phyloP scores from a whole-genome alignment of 2,888 invertebrate species.

The Sinohyriopsis cumingii region DNA sequence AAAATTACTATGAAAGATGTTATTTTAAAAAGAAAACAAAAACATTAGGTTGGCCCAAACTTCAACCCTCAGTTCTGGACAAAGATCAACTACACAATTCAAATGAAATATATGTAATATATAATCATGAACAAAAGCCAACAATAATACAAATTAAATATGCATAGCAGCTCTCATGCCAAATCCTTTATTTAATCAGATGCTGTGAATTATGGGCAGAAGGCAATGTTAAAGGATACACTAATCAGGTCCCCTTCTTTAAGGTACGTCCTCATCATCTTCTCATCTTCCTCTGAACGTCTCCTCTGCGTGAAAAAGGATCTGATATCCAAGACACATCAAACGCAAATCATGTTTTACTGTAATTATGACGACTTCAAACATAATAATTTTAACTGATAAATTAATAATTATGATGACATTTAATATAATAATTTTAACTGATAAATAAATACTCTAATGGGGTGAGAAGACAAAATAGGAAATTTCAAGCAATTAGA shows the following conservation, averaged over 20 bases:
- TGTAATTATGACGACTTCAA: not conserved
- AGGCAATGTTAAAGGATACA: slow-evolving; percentile 72
- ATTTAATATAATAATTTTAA: not conserved
- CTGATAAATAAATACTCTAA: too few relatives aligned
- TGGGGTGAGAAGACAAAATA: too few relatives aligned
- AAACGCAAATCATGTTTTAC: not conserved
- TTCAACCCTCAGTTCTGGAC: too few relatives aligned
- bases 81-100: too few relatives aligned
- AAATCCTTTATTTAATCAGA: not conserved
- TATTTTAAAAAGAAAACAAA: too few relatives aligned
- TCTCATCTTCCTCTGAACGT: slow-evolving; percentile 95
- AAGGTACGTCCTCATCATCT: slow-evolving; percentile 93
- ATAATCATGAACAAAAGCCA: too few relatives aligned
- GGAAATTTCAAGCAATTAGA: too few relatives aligned
- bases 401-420: not conserved
- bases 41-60: too few relatives aligned
- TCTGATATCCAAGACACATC: not conserved
- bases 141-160: too few relatives aligned
- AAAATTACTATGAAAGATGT: too few relatives aligned
- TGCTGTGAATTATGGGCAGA: not conserved
- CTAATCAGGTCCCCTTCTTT: slow-evolving; percentile 86
- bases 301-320: slow-evolving; percentile 79
- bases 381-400: not conserved
- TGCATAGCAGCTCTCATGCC: too few relatives aligned
- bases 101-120: too few relatives aligned